Conservation (phyloP, 1,140 invertebrate genomes). For the Ladona fulva region DNA sequence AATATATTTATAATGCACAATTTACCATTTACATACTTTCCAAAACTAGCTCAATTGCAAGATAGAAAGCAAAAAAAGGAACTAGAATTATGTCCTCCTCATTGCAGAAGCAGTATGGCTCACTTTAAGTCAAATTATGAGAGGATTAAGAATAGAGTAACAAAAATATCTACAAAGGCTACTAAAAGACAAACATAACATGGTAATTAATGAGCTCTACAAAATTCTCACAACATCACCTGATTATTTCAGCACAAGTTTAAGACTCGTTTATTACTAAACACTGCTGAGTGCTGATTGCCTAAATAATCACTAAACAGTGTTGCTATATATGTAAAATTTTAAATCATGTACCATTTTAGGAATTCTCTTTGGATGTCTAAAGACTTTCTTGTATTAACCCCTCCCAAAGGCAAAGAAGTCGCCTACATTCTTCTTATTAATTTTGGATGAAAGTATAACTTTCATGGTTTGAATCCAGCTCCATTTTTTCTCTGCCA, state of each 20-base stretch:
- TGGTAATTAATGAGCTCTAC: background rate
- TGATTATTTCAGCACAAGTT: background rate
- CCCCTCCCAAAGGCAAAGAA: background rate
- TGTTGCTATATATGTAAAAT: background rate
- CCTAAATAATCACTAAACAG: background rate
- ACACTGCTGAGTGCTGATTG: background rate
- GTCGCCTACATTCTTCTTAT: background rate
- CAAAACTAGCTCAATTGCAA: no score
- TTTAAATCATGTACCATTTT: constrained; percentile 7
- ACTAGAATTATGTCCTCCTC: no score
- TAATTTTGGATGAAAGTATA: background rate
- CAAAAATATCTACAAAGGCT: no score
- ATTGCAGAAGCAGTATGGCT: no score
- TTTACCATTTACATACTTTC: no score
- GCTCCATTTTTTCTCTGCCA: background rate
- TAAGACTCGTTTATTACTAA: background rate
- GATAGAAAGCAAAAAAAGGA: no score
- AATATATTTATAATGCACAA: no score
- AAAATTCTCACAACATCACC: background rate
- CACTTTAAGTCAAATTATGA: no score
- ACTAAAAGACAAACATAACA: no score
- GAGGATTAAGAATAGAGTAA: no score
- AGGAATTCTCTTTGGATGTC: background rate
- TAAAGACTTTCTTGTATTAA: background rate
- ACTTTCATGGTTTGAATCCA: background rate